Evolutionary conservation across 2,113 vertebrate genomes (phyloP), one percentile per base, ranked within the genome.

Genomic region (Climacteris rufus): DNA sequence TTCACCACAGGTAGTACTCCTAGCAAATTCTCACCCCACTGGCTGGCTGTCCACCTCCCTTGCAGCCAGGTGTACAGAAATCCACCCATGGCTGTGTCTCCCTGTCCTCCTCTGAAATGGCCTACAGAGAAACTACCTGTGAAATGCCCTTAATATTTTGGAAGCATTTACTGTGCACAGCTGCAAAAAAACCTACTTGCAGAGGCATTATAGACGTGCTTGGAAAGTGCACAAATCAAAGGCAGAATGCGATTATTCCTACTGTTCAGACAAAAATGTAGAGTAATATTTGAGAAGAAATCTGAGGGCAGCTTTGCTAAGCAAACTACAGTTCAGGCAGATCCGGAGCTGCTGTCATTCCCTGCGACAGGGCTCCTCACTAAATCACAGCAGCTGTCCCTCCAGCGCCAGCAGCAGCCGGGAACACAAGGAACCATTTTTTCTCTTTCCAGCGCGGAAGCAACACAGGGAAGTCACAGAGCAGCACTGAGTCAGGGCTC

Each of bases 401-500:
- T 91, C 80, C 91, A 91, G 86, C 0, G 77, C 82, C 91, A 89
- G 86, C 72, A 94, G 74, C 83, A 94, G 78, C 70, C 7, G 0
- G 64, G 44, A 90, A 53, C 61, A 97, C 90, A 90, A 94, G 93
- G 83, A 95, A 80, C 96, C 91, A 85, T 95, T 96, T 95, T 93
- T 96, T 53, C 59, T 86, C 74, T 88, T 84, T 78, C 84, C 53
- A 95, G 50, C 0, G 0, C 7, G 54, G 96, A 94, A 92, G 75
- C 68, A 89, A 83, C 68, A 80, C 45, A 92, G 91, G 45, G 82
- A 92, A 92, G 87, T 94, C 95, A 93, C 89, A 82, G 86, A 93
- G 94, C 89, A 81, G 87, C 87, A 95, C 87, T 85, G 85, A 96
- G 88, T 96, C 94, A 90, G 89, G 92, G 83, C 92, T 97, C 93